A percentile compares a stretch with the other conserved stretches of the same genome.
Evolutionary conservation across 2,888 invertebrate species (phyloP).

Genomic region (Agrotis ipsilon): DNA sequence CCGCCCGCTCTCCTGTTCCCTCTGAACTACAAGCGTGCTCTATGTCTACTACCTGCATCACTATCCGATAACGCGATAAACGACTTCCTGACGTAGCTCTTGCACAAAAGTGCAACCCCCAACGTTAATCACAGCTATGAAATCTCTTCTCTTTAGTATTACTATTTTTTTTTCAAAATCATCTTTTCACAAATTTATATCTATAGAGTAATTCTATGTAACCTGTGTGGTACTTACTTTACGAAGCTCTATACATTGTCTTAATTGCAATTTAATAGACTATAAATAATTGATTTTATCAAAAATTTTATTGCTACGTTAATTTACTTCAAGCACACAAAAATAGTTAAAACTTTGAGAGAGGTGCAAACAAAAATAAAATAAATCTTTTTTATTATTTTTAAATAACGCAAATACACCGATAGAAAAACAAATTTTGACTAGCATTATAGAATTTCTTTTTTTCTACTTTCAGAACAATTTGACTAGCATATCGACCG

Average conservation of each 20-base stretch:
- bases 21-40: slow-evolving; percentile 72
- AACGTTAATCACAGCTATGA: slow-evolving; percentile 90
- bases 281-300: slow-evolving; percentile 91
- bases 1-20: slow-evolving; percentile 16
- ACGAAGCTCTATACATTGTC: slow-evolving; percentile 91
- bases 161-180: slow-evolving; percentile 74
- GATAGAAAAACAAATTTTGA: slow-evolving; percentile 86
- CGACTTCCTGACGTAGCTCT: slow-evolving; percentile 75
- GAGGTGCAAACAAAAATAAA: slow-evolving; percentile 75
- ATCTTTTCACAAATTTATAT: slow-evolving; percentile 79
- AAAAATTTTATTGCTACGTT: slow-evolving; percentile 88
- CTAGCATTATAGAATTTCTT: slow-evolving; percentile 83
- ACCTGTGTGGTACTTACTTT: slow-evolving; percentile 90
- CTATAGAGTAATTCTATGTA: slow-evolving; percentile 85
- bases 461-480: slow-evolving; percentile 83
- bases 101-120: slow-evolving; percentile 87
- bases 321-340: slow-evolving; percentile 83
- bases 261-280: slow-evolving; percentile 88
- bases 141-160: slow-evolving; percentile 87
- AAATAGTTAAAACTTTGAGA: slow-evolving; percentile 78
- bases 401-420: slow-evolving; percentile 75
- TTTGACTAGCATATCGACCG: slow-evolving; percentile 87
- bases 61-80: slow-evolving; percentile 67
- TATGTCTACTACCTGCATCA: slow-evolving; percentile 69
- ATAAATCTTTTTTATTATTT: slow-evolving; percentile 69